Evolutionary conservation across 1,140 invertebrate genomes (phyloP).

Genomic region (Brachionus rotundiformis): DNA sequence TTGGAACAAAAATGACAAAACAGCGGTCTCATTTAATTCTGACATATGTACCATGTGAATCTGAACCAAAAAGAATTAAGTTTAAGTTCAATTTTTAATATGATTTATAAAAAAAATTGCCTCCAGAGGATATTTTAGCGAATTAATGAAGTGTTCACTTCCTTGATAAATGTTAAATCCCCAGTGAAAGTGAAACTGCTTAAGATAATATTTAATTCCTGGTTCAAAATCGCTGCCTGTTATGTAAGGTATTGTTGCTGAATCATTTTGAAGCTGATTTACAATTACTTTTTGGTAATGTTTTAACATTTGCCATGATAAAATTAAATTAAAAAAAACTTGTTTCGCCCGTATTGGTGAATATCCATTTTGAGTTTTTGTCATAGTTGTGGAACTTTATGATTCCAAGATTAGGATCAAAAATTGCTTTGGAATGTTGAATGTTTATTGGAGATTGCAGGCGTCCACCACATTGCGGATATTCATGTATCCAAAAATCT

Average conservation of each 20-base stretch:
- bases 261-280: background rate
- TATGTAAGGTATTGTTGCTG: background rate
- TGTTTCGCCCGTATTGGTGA: background rate
- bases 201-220: background rate
- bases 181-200: slow-evolving; percentile 52
- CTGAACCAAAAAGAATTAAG: background rate
- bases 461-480: background rate
- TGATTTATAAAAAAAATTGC: background rate
- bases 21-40: background rate
- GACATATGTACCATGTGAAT: slow-evolving; percentile 40
- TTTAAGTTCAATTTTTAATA: background rate
- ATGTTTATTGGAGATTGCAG: slow-evolving; percentile 48
- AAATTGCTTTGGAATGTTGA: background rate
- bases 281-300: background rate
- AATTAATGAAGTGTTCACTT: slow-evolving; percentile 18
- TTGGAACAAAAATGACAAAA: slow-evolving; percentile 39
- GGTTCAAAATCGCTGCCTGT: slow-evolving; percentile 33
- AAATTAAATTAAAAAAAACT: background rate
- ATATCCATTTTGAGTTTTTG: background rate
- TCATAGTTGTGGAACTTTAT: slow-evolving; percentile 21
- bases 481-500: slow-evolving; percentile 40
- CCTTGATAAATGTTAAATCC: slow-evolving; percentile 47
- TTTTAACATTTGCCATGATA: background rate
- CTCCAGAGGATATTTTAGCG: slow-evolving; percentile 40
- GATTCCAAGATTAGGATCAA: background rate